Conservation (phyloP, 2,888 invertebrate genomes). For the Zootermopsis nevadensis region DNA sequence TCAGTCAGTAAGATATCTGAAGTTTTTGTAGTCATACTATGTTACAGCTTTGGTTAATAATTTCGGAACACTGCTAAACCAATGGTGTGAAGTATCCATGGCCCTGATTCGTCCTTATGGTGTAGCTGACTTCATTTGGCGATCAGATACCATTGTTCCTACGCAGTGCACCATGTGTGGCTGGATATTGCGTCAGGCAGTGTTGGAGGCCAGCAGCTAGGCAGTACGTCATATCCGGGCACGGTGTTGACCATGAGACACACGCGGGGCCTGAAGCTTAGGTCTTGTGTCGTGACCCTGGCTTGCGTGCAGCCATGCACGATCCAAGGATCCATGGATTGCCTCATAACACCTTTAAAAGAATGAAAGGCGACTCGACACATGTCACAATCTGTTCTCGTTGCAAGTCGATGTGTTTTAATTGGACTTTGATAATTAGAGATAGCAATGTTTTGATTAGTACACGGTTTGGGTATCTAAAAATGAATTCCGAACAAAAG, state of each 20-base stretch:
- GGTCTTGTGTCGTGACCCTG: conserved; percentile 42
- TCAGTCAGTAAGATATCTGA: neutral
- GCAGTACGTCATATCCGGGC: conserved; percentile 31
- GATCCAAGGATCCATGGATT: conserved; percentile 40
- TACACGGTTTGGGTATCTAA: no score
- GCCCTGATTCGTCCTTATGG: neutral
- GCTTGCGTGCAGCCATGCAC: conserved; percentile 42
- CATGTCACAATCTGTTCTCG: conserved; percentile 18
- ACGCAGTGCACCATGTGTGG: conserved; percentile 23
- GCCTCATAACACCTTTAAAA: conserved; percentile 5
- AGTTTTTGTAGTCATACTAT: neutral
- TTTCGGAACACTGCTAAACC: neutral
- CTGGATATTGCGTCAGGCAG: conserved; percentile 15
- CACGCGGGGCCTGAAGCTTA: neutral
- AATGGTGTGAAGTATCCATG: neutral
- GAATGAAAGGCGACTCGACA: neutral
- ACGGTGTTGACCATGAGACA: conserved; percentile 33
- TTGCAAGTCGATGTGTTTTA: neutral
- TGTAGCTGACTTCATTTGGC: neutral
- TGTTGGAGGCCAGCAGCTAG: conserved; percentile 15
- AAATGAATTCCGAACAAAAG: no score
- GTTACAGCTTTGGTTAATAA: neutral
- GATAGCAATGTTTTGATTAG: no score
- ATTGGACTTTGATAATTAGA: neutral
- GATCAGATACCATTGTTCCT: conserved; percentile 24